phyloP scores from a whole-genome alignment of 2,113 vertebrate species.

The Podarcis muralis region DNA sequence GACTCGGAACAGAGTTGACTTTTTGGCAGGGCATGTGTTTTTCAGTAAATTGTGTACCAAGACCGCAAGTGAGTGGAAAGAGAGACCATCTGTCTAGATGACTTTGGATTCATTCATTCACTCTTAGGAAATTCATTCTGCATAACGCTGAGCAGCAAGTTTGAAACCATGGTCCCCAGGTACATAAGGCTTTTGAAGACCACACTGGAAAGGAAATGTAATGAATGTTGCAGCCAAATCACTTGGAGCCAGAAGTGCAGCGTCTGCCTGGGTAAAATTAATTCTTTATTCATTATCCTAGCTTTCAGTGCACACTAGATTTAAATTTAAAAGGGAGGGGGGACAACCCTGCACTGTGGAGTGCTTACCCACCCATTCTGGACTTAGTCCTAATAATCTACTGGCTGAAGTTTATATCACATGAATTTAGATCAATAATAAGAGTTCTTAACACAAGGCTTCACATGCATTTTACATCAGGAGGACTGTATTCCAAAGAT shows the following conservation, averaged over 20 bases:
- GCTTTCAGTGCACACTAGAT: slow-evolving; percentile 3
- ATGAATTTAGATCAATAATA: not conserved
- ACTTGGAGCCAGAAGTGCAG: slow-evolving; percentile 13
- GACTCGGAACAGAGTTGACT: slow-evolving; percentile 48
- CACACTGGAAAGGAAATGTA: slow-evolving; percentile 37
- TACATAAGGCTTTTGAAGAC: slow-evolving; percentile 25
- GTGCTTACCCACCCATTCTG: not conserved
- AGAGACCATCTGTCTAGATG: slow-evolving; percentile 54
- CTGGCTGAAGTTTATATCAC: not conserved
- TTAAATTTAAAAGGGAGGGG: slow-evolving; percentile 4
- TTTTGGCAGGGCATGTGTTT: slow-evolving; percentile 48
- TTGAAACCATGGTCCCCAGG: slow-evolving; percentile 30
- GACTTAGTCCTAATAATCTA: slow-evolving; percentile 9
- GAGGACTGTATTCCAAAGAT: not conserved
- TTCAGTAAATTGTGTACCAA: slow-evolving; percentile 48
- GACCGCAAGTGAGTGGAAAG: slow-evolving; percentile 40
- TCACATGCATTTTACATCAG: not conserved
- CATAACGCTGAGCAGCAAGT: slow-evolving; percentile 39
- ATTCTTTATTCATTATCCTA: slow-evolving; percentile 35
- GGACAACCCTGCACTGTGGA: not conserved
- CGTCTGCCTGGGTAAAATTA: slow-evolving; percentile 21
- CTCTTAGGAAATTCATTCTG: slow-evolving; percentile 49
- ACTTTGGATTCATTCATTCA: slow-evolving; percentile 44
- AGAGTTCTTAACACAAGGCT: not conserved
- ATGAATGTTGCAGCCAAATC: slow-evolving; percentile 33